Conservation (phyloP, 1,140 invertebrate species). For the Cydia pomonella region DNA sequence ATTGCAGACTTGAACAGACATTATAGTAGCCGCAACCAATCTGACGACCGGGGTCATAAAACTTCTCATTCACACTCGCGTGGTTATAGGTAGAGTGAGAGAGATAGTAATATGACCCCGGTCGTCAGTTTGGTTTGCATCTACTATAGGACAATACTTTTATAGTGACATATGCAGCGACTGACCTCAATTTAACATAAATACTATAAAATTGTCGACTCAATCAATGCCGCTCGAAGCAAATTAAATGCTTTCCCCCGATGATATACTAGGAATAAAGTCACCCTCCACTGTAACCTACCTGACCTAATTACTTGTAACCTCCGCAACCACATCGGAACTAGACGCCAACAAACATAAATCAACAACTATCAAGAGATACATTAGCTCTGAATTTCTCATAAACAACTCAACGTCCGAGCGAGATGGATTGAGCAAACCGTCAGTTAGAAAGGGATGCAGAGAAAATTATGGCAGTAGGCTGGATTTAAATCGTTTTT, state of each 20-base stretch:
- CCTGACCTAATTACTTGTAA: conserved; percentile 12
- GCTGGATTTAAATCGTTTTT: not conserved
- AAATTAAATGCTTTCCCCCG: not conserved
- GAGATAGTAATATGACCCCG: no score
- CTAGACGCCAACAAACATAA: conserved; percentile 33
- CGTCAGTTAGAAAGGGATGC: not conserved
- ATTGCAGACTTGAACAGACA: no score
- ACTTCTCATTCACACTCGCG: no score
- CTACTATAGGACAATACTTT: no score
- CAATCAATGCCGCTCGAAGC: not conserved
- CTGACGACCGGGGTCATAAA: no score
- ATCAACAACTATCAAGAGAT: conserved; percentile 38
- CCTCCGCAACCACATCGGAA: conserved; percentile 17
- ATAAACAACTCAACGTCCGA: conserved; percentile 34
- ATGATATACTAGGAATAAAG: conserved; percentile 1
- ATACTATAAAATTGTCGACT: not conserved
- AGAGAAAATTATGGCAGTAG: not conserved
- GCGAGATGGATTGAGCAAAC: conserved; percentile 12
- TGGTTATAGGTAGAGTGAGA: no score
- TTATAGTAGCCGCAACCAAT: no score
- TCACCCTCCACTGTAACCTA: not conserved
- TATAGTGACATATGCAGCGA: no score
- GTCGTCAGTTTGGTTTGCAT: no score
- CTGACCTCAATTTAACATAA: no score
- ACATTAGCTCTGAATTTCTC: conserved; percentile 37